Evolutionary conservation across 2,888 invertebrate species (phyloP).

Genomic region (Ophioninae sp.): DNA sequence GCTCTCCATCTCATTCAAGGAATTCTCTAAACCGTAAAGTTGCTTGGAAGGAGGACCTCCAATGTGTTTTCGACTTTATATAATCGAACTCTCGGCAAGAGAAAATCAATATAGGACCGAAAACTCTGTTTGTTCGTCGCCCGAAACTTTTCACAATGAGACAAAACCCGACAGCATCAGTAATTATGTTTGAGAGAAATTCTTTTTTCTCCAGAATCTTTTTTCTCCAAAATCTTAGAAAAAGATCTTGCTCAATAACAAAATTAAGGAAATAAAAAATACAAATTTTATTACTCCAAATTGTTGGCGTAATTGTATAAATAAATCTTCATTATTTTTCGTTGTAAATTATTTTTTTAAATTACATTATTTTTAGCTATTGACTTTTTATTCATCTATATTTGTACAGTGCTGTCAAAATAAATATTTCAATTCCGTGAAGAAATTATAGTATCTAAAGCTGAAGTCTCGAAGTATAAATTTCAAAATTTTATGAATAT

Average conservation of each 20-base stretch:
- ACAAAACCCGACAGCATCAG: not conserved
- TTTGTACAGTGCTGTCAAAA: too few relatives aligned
- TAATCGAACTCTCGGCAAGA: not conserved
- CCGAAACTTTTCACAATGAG: not conserved
- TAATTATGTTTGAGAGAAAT: not conserved
- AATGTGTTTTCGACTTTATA: constrained; percentile 32
- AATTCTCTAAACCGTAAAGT: constrained; percentile 26
- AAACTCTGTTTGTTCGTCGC: not conserved
- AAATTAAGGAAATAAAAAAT: not conserved
- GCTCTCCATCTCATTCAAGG: constrained; percentile 40
- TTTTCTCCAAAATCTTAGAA: not conserved
- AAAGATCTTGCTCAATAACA: not conserved
- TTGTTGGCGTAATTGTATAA: too few relatives aligned
- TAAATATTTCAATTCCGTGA: too few relatives aligned
- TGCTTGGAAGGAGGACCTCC: not conserved
- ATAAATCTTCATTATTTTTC: too few relatives aligned
- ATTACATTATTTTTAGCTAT: too few relatives aligned
- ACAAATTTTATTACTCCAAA: not conserved
- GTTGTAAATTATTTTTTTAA: too few relatives aligned
- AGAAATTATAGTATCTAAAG: too few relatives aligned
- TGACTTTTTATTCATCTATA: too few relatives aligned
- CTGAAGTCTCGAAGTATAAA: too few relatives aligned
- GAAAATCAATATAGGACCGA: not conserved
- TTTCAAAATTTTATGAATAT: too few relatives aligned
- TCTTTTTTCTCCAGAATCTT: too few relatives aligned